These are phyloP conservation scores for Laterallus jamaicensis DNA, from an alignment of 2,113 vertebrate genomes.

Conservation along the genomic window DNA sequence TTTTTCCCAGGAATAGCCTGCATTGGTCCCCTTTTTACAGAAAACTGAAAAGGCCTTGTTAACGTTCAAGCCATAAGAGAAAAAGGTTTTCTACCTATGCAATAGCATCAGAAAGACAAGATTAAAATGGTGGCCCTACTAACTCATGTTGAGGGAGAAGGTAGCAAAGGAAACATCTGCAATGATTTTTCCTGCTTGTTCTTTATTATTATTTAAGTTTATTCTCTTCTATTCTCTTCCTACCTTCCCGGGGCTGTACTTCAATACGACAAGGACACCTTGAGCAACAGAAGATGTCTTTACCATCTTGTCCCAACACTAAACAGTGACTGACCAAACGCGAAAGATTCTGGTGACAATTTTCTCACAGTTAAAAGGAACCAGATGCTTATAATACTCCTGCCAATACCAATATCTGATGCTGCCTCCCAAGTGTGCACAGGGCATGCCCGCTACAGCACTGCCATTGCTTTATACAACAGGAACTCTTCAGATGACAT, in stretches of 20 bases:
- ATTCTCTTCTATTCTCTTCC: background rate
- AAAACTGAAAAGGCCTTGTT: background rate
- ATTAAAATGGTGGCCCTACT: background rate
- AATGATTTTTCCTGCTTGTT: background rate
- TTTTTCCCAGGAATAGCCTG: background rate
- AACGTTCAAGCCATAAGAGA: background rate
- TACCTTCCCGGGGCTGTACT: background rate
- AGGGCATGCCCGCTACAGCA: background rate
- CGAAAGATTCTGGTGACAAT: background rate
- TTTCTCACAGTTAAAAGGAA: background rate
- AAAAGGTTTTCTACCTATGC: background rate
- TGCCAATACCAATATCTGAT: background rate
- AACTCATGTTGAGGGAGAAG: background rate
- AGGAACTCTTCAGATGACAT: background rate
- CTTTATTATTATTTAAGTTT: background rate
- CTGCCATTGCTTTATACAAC: background rate
- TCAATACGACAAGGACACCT: background rate
- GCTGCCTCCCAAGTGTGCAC: background rate
- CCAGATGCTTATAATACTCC: background rate
- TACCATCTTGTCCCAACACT: background rate
- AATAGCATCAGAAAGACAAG: background rate
- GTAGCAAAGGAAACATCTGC: background rate
- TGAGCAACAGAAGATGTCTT: background rate
- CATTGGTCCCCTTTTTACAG: background rate
- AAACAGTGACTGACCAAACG: background rate